Percentiles rank a stretch among this genome's conserved stretches.
These are phyloP conservation scores for Rhinopomastus cyanomelas DNA, from an alignment of 2,113 vertebrate genomes.

Conservation along the genomic window DNA sequence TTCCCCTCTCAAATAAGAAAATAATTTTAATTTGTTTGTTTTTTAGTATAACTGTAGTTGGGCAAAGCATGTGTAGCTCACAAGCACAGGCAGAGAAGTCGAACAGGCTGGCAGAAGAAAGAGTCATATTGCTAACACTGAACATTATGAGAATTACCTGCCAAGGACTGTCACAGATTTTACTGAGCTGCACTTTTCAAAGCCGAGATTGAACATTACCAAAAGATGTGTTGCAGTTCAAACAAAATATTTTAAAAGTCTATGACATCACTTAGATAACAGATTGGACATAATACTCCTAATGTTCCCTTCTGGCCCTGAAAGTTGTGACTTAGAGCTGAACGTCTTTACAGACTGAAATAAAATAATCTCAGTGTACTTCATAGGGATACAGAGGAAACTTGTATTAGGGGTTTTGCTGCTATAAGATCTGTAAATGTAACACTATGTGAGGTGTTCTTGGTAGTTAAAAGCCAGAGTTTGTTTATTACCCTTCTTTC, in stretches of 20 bases:
- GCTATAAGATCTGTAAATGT: neutral
- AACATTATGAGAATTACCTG: neutral
- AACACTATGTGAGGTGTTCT: neutral
- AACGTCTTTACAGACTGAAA: neutral
- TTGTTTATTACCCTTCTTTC: neutral
- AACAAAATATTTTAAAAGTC: neutral
- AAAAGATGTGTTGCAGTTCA: neutral
- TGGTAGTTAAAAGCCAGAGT: neutral
- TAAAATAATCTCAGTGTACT: neutral
- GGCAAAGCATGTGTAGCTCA: neutral
- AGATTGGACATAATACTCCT: neutral
- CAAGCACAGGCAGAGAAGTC: neutral
- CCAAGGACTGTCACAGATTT: neutral
- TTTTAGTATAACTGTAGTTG: neutral
- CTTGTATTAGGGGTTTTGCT: neutral
- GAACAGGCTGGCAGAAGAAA: neutral
- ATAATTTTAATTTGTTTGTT: neutral
- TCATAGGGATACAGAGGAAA: neutral
- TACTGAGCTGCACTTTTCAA: neutral
- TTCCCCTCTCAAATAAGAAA: neutral
- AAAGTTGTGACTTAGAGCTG: neutral
- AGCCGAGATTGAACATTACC: neutral
- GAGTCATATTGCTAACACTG: neutral
- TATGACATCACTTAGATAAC: neutral
- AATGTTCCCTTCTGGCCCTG: neutral